Percentiles rank a stretch among this genome's conserved stretches.
These are phyloP conservation scores for Malaclemys terrapin DNA, from an alignment of 2,113 vertebrate genomes.

Conservation along the genomic window DNA sequence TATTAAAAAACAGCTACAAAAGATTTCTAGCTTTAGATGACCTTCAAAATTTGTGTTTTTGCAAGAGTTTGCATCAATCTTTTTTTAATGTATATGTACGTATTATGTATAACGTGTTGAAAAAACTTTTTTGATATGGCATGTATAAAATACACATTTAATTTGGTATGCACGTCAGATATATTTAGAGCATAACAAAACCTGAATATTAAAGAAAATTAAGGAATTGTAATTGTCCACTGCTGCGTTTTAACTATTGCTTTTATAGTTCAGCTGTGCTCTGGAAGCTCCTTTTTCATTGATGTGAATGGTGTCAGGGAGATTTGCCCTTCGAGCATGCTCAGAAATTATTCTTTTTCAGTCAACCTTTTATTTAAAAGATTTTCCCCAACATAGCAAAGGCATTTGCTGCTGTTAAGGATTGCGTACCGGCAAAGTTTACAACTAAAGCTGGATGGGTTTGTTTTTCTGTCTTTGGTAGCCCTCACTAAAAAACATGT, in stretches of 20 bases:
- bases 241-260: not conserved
- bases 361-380: not conserved
- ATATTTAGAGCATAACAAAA: not conserved
- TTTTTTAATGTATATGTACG: not conserved
- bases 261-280: constrained; percentile 4
- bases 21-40: not conserved
- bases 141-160: not conserved
- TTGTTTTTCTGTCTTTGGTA: not conserved
- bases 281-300: not conserved
- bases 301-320: constrained; percentile 55
- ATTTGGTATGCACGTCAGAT: not conserved
- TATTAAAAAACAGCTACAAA: not conserved
- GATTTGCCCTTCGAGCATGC: not conserved
- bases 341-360: constrained; percentile 1
- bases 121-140: not conserved
- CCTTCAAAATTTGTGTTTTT: not conserved
- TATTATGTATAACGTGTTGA: not conserved
- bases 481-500: not conserved
- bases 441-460: not conserved
- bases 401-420: not conserved
- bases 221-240: not conserved
- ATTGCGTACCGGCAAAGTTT: not conserved
- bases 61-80: not conserved
- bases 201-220: not conserved
- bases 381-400: not conserved